Evolutionary conservation across 2,888 invertebrate genomes (phyloP).

Genomic region (Eilema griseolum): DNA sequence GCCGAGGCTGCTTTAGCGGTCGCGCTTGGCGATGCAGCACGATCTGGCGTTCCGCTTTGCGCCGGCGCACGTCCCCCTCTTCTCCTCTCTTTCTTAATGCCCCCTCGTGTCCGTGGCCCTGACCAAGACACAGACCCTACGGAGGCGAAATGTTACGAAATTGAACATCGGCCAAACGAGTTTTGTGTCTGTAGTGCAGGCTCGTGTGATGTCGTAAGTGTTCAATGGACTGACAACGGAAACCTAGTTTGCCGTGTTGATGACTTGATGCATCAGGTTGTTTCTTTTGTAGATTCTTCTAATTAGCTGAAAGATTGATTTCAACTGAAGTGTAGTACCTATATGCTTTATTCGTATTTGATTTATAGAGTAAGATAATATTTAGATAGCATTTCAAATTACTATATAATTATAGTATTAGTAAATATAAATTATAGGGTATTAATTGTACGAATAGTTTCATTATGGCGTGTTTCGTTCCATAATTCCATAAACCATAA

Average conservation of each 20-base stretch:
- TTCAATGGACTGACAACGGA: slow-evolving; percentile 58
- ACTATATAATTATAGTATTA: slow-evolving; percentile 7
- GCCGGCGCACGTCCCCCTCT: slow-evolving; percentile 68
- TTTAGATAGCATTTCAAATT: slow-evolving; percentile 23
- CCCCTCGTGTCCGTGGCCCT: slow-evolving; percentile 72
- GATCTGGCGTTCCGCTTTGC: slow-evolving; percentile 85
- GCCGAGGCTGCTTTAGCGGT: slow-evolving; percentile 80
- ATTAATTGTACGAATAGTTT: slow-evolving; percentile 46
- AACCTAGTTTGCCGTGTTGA: slow-evolving; percentile 46
- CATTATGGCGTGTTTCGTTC: slow-evolving; percentile 33
- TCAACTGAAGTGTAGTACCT: not conserved
- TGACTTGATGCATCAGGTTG: slow-evolving; percentile 36
- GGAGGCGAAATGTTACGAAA: slow-evolving; percentile 82
- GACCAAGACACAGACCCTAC: slow-evolving; percentile 83
- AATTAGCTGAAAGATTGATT: slow-evolving; percentile 7
- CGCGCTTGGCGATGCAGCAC: slow-evolving; percentile 86
- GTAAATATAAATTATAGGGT: slow-evolving; percentile 25
- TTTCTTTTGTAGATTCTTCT: slow-evolving; percentile 33
- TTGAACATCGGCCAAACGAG: slow-evolving; percentile 74
- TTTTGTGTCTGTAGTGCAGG: slow-evolving; percentile 57
- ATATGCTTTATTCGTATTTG: not conserved
- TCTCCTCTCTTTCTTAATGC: slow-evolving; percentile 55
- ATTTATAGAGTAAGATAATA: not conserved
- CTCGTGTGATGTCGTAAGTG: slow-evolving; percentile 53
- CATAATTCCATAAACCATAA: slow-evolving; percentile 42